These are phyloP conservation scores for Toxostoma redivivum DNA, from an alignment of 2,113 vertebrate species.

Conservation along the genomic window DNA sequence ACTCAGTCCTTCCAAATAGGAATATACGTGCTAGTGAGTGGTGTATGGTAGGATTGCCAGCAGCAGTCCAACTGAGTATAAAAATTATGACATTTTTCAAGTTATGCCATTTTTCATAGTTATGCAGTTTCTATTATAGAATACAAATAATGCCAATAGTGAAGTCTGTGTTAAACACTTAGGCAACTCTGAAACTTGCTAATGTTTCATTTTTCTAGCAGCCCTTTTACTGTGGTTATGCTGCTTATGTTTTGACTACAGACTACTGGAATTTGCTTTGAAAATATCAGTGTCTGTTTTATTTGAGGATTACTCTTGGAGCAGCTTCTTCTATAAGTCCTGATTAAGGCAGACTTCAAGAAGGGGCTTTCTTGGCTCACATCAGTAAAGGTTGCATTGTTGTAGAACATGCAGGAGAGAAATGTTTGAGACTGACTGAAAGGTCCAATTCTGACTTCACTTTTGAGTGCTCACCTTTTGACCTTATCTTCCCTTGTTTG, in stretches of 20 bases:
- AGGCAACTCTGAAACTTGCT: background rate
- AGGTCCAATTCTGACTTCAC: background rate
- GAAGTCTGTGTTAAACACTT: background rate
- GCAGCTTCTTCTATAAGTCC: background rate
- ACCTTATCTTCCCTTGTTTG: background rate
- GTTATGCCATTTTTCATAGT: background rate
- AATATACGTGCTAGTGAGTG: background rate
- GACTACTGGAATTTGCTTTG: constrained; percentile 30
- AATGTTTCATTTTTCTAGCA: background rate
- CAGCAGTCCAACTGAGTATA: background rate
- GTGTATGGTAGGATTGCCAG: background rate
- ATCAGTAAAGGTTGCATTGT: background rate
- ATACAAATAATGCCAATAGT: accelerated
- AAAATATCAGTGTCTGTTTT: background rate
- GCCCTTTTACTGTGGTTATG: background rate
- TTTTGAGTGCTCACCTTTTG: background rate
- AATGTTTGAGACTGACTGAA: background rate
- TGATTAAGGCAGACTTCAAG: background rate
- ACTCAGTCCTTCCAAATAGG: background rate
- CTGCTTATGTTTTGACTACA: constrained; percentile 12
- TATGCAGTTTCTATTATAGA: background rate
- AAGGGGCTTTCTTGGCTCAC: background rate
- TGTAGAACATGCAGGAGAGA: background rate
- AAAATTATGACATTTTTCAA: background rate
- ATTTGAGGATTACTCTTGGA: background rate